These are phyloP conservation scores for Neotoma lepida DNA, from an alignment of 2,113 vertebrate species.

Conservation along the genomic window DNA sequence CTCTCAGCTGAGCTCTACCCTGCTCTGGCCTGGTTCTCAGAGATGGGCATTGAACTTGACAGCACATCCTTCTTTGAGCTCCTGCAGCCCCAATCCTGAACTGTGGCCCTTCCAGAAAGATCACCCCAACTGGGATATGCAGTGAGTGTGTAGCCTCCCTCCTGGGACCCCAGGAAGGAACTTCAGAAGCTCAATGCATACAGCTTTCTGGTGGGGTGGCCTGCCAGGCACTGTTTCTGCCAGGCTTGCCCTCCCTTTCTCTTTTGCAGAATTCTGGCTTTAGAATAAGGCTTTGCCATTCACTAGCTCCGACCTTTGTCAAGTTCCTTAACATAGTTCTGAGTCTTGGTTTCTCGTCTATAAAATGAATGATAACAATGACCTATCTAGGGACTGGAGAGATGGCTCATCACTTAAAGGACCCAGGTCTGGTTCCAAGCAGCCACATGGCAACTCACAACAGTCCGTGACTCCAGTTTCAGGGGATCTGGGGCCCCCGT, in stretches of 20 bases:
- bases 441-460: background rate
- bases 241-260: too few species aligned
- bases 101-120: background rate
- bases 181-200: background rate
- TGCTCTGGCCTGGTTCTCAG: background rate
- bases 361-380: background rate
- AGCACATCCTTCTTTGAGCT: background rate
- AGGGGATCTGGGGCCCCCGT: background rate
- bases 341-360: background rate
- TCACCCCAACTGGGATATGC: background rate
- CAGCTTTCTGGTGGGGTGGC: too few species aligned
- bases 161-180: background rate
- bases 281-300: background rate
- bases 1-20: background rate
- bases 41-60: background rate
- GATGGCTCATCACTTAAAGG: background rate
- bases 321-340: background rate
- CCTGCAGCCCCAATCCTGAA: background rate
- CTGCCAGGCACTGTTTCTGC: fast-evolving
- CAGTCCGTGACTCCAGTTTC: background rate
- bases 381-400: background rate
- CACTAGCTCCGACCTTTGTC: background rate
- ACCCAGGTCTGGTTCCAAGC: background rate
- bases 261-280: background rate
- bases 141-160: background rate